Evolutionary conservation across 2,888 invertebrate genomes (phyloP), one percentile per base, ranked within the genome.

Genomic region (Flabesymbios commensalis): DNA sequence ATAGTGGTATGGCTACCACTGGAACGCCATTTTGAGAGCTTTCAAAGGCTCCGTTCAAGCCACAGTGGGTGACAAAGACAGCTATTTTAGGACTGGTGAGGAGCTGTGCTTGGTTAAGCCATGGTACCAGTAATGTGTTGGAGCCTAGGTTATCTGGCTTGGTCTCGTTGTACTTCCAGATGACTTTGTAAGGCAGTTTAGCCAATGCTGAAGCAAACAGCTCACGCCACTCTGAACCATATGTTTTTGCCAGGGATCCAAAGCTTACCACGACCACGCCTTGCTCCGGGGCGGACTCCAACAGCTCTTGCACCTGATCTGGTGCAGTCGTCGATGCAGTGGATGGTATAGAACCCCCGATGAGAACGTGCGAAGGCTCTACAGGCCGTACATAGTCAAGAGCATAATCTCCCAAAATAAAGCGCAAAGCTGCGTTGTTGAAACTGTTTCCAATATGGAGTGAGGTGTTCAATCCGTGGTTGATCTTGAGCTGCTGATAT

Each of bases 131-230:
- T n/a, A n/a, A n/a, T n/a, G n/a, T n/a, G n/a, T n/a, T n/a, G n/a
- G n/a, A n/a, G n/a, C n/a, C n/a, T n/a, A n/a, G n/a, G n/a, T n/a
- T n/a, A n/a, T n/a, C n/a, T n/a, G n/a, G n/a, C n/a, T n/a, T n/a
- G n/a, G n/a, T n/a, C n/a, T n/a, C n/a, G n/a, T n/a, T n/a, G 42
- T 58, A 57, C 7, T 60, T 77, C 62, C 79, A 74, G 28, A 82
- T 67, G 53, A 82, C 75, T 57, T 75, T 74, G 63, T 81, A 78
- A 14, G 74, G 74, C 7, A 81, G 68, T 28, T 74, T 61, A 24
- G 72, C 67, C 59, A 83, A 80, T 3, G 79, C 79, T 5, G 73
- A 62, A 68, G 78, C 69, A 53, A 81, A 76, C 14, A 74, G 67
- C 31, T 71, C 32, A 5, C 57, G 57, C 65, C 67, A 69, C 3